Conservation (phyloP, 2,888 invertebrate genomes). For the Rhingia campestris region DNA sequence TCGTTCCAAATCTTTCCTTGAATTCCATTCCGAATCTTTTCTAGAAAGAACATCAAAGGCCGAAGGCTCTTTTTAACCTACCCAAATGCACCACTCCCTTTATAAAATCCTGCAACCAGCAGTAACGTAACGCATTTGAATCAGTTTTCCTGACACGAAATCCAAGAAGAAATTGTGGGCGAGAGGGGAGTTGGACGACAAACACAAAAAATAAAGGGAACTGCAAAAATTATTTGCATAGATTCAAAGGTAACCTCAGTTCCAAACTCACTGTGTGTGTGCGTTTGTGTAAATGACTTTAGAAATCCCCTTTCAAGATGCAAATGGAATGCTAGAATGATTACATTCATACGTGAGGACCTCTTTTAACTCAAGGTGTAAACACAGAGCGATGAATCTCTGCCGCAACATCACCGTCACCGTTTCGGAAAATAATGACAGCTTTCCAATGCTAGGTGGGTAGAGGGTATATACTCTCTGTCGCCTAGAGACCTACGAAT, state of each 20-base stretch:
- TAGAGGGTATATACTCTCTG: neutral
- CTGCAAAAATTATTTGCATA: slow-evolving; percentile 66
- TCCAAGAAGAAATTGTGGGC: neutral
- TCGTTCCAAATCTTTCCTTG: slow-evolving; percentile 28
- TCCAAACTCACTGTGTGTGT: neutral
- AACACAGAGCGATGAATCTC: slow-evolving; percentile 59
- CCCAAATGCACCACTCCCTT: slow-evolving; percentile 34
- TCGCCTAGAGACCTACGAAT: slow-evolving; percentile 24
- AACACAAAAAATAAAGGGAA: slow-evolving; percentile 36
- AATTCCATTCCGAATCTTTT: slow-evolving; percentile 33
- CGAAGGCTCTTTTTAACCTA: slow-evolving; percentile 58
- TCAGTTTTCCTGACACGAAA: slow-evolving; percentile 53
- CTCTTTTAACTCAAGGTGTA: slow-evolving; percentile 62
- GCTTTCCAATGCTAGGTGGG: slow-evolving; percentile 37
- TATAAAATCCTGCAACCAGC: slow-evolving; percentile 5
- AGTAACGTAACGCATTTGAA: slow-evolving; percentile 51
- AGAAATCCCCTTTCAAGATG: slow-evolving; percentile 63
- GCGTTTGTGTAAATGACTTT: slow-evolving; percentile 31
- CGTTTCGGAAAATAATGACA: slow-evolving; percentile 66
- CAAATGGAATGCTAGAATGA: slow-evolving; percentile 70
- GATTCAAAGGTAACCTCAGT: slow-evolving; percentile 53
- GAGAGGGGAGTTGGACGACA: neutral
- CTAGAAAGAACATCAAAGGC: slow-evolving; percentile 68
- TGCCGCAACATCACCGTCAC: slow-evolving; percentile 14
- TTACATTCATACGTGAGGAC: slow-evolving; percentile 69